Evolutionary conservation across 2,113 vertebrate genomes (phyloP), one percentile per base, ranked within the genome.

Genomic region (Chaetodon auriga): DNA sequence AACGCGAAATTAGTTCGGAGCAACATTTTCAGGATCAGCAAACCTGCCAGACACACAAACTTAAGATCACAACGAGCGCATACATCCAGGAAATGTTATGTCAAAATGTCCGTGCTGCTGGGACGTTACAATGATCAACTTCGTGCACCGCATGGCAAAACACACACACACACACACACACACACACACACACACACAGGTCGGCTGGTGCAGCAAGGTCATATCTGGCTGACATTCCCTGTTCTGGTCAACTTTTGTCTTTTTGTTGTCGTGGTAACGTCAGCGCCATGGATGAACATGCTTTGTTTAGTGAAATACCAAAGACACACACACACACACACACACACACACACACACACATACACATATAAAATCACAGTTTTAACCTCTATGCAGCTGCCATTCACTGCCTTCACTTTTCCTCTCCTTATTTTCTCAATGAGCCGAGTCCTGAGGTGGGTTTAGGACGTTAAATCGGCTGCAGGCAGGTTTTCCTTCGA

Each of bases 181-280:
- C 49, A 83, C 76, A 66, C 51, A 71, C 77, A 71, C 25, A 75
- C 54, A 83, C 76, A 66, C 53, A 71, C 7, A 73, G 79, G 84
- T 90, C 70, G n/a, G 8, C 72, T 75, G 64, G 86, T 70, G 88
- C 80, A 84, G 68, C 89, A 92, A 92, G 92, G 93, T 94, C 91
- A 92, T 90, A 83, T 87, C 68, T 81, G 58, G 41, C 84, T 83
- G 80, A 92, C 94, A 94, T 94, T 94, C 93, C 75, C 75, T 53
- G 54, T 60, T 90, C 80, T 87, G 92, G 92, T 94, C 93, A 94
- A 93, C 93, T 91, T 93, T 93, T 93, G 92, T 93, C 82, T 86
- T 87, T 81, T 48, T 58, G 94, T 94, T 68, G 92, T 90, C 87
- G 23, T 83, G 91, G 92, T 80, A 90, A 93, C 91, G 55, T 74